Conservation (phyloP, 1,140 invertebrate genomes). For the Pentalonia nigronervosa region DNA sequence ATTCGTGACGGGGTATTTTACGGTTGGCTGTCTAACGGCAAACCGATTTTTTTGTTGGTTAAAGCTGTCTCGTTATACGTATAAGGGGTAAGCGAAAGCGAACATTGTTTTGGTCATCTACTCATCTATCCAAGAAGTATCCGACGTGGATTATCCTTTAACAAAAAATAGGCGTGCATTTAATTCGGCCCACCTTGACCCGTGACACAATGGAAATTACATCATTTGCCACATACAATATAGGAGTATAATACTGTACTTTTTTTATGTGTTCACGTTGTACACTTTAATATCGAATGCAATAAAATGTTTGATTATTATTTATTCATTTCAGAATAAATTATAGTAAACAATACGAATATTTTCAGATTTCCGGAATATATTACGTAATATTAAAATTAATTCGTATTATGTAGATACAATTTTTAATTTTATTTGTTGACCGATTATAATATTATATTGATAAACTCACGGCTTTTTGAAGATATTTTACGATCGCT, state of each 20-base stretch:
- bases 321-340: not conserved
- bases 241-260: not conserved
- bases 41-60: conserved; percentile 16
- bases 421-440: not conserved
- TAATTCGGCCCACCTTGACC: not conserved
- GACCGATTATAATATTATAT: not conserved
- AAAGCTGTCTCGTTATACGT: not conserved
- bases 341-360: not conserved
- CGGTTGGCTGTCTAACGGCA: not conserved
- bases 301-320: not conserved
- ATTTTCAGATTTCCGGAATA: too few species aligned
- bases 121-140: not conserved
- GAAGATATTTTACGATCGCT: too few species aligned
- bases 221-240: not conserved
- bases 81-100: not conserved
- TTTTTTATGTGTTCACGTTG: not conserved
- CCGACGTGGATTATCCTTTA: not conserved
- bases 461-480: not conserved
- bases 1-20: conserved; percentile 14
- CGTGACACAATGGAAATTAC: conserved; percentile 13
- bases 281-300: not conserved
- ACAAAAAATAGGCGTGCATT: not conserved
- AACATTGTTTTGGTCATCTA: conserved; percentile 9
- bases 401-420: not conserved
- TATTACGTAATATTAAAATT: not conserved